These are phyloP conservation scores for Syrmaticus mikado DNA, from an alignment of 2,113 vertebrate species.

Conservation along the genomic window DNA sequence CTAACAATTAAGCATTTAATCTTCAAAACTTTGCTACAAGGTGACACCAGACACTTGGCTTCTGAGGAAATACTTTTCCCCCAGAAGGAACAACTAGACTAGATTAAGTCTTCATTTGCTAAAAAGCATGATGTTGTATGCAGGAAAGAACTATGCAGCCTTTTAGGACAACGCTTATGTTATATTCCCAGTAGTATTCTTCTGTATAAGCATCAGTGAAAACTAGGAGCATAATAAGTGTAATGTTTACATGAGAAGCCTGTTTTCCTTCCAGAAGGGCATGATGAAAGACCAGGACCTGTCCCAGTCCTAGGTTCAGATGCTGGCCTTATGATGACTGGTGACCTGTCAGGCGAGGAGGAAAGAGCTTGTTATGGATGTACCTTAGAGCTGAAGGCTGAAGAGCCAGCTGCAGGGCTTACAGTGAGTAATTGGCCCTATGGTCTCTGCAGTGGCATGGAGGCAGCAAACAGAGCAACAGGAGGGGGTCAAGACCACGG, in stretches of 20 bases:
- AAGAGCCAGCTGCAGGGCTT: not conserved
- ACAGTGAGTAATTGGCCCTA: not conserved
- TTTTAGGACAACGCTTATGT: not conserved
- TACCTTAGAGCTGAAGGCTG: not conserved
- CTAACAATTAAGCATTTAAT: not conserved
- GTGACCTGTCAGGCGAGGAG: not conserved
- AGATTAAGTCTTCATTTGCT: not conserved
- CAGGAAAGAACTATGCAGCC: rapidly evolving
- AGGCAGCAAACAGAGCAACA: not conserved
- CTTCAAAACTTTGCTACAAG: not conserved
- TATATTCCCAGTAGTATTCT: rapidly evolving
- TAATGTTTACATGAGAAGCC: not conserved
- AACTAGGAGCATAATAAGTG: not conserved
- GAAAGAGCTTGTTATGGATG: rapidly evolving
- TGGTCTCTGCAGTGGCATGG: not conserved
- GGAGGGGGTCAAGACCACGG: not conserved
- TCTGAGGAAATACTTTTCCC: not conserved
- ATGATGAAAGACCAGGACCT: not conserved
- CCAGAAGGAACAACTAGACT: not conserved
- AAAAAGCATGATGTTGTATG: rapidly evolving
- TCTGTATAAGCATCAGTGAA: not conserved
- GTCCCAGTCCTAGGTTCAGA: rapidly evolving
- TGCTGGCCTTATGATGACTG: not conserved
- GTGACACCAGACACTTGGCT: too few species aligned
- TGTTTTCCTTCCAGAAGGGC: not conserved